A percentile compares a stretch with the other conserved stretches of the same genome.
Conservation (phyloP, 1,140 invertebrate species). For the Dendrolimus kikuchii region DNA sequence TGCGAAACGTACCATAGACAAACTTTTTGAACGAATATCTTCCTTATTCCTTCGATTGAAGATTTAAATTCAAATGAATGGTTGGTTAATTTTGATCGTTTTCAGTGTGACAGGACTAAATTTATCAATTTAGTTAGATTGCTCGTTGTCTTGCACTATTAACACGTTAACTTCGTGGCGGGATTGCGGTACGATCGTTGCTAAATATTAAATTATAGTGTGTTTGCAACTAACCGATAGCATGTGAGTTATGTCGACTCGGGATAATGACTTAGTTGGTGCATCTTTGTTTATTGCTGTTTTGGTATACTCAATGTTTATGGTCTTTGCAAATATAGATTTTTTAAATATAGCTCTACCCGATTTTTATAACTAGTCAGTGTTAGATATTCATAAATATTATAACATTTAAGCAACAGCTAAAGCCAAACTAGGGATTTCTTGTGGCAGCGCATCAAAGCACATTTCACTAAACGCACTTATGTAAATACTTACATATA, state of each 20-base stretch:
- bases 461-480: too few species aligned
- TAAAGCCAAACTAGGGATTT: too few species aligned
- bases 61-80: background rate
- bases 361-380: too few species aligned
- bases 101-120: constrained; percentile 50
- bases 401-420: too few species aligned
- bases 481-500: too few species aligned
- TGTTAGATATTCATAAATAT: too few species aligned
- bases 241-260: constrained; percentile 12
- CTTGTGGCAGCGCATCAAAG: too few species aligned
- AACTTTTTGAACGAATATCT: background rate
- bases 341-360: too few species aligned
- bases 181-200: constrained; percentile 30
- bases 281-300: background rate
- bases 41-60: background rate
- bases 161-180: constrained; percentile 55
- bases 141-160: constrained; percentile 48
- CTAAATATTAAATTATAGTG: constrained; percentile 53
- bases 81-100: constrained; percentile 23
- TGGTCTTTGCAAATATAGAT: too few species aligned
- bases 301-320: too few species aligned
- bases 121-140: constrained; percentile 67
- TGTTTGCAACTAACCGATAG: constrained; percentile 25
- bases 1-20: constrained; percentile 34
- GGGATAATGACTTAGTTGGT: constrained; percentile 14